Conservation (phyloP, 92 coral and sea anemone species). For the Bergia puertoricense region DNA sequence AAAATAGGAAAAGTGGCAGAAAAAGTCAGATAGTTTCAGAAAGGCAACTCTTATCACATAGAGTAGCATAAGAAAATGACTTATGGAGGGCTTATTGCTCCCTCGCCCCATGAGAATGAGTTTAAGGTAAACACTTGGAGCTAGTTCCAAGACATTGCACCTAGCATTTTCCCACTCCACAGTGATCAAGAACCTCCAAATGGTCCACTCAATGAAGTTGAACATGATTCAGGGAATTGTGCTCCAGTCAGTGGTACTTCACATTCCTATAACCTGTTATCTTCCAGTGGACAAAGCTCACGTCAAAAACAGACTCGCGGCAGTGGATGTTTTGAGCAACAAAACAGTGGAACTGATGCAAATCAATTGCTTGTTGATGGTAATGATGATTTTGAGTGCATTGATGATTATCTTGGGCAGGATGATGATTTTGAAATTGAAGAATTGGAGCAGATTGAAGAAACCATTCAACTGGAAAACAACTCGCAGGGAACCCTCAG, state of each 20-base stretch:
- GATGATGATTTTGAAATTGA: constrained; percentile 77
- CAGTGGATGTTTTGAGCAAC: neutral
- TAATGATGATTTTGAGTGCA: constrained; percentile 36
- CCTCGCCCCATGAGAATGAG: too few relatives aligned
- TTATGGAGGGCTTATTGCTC: too few relatives aligned
- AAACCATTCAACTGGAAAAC: constrained; percentile 15
- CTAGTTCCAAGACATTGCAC: too few relatives aligned
- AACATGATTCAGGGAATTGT: constrained; percentile 1
- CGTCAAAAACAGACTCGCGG: neutral
- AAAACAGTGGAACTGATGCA: neutral
- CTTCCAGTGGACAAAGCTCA: neutral
- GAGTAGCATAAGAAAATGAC: too few relatives aligned
- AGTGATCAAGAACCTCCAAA: constrained; percentile 28
- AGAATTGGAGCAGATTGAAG: constrained; percentile 69
- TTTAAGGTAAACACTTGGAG: too few relatives aligned
- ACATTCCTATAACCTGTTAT: neutral
- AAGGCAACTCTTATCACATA: too few relatives aligned
- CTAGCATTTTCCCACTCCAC: neutral
- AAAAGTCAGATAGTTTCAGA: too few relatives aligned
- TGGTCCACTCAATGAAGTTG: neutral
- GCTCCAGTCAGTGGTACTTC: neutral
- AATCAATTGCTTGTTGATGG: constrained; percentile 37
- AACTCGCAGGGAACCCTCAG: constrained; percentile 12
- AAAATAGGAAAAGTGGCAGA: too few relatives aligned
- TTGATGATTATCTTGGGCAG: constrained; percentile 53